These are phyloP conservation scores for Phocoena sinus DNA, from an alignment of 2,113 vertebrate species.

Conservation along the genomic window DNA sequence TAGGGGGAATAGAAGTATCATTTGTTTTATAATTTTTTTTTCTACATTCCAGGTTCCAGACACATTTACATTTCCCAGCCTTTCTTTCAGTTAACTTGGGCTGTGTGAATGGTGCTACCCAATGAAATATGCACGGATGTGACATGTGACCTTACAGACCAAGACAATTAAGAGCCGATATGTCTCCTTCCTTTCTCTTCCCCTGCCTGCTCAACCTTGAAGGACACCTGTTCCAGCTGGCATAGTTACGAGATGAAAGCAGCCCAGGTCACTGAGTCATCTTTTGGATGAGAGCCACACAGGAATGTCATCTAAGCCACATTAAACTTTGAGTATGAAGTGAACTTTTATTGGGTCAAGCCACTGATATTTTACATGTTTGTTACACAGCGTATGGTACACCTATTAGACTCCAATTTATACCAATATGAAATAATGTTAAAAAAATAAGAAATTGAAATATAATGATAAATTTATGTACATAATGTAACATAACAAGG, in stretches of 20 bases:
- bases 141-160: background rate
- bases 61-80: background rate
- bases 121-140: background rate
- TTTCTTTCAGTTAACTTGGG: background rate
- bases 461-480: background rate
- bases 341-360: background rate
- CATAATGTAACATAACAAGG: background rate
- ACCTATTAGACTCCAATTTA: background rate
- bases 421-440: background rate
- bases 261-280: slow-evolving; percentile 11
- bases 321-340: background rate
- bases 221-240: background rate
- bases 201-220: background rate
- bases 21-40: background rate
- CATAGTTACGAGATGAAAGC: background rate
- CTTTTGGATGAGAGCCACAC: slow-evolving; percentile 16
- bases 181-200: background rate
- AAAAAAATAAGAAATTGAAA: background rate
- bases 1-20: background rate
- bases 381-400: background rate
- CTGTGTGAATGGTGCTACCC: background rate
- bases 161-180: background rate
- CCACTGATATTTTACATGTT: background rate
- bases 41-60: background rate
- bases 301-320: background rate